Conservation (phyloP, 2,888 invertebrate genomes). For the Acleris emargana region DNA sequence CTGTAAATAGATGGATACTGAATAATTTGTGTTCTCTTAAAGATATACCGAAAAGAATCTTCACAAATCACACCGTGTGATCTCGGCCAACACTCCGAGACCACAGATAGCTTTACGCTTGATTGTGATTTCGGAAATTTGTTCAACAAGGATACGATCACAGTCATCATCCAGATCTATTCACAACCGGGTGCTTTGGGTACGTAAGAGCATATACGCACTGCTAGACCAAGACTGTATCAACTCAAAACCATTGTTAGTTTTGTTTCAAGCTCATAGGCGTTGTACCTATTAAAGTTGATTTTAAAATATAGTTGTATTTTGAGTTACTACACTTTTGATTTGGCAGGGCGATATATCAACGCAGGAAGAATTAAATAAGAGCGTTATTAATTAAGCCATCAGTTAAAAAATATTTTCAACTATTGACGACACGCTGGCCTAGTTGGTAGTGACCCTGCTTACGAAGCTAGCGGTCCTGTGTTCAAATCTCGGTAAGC, state of each 20-base stretch:
- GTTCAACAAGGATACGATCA: slow-evolving; percentile 26
- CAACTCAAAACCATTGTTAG: no score
- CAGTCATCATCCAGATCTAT: slow-evolving; percentile 36
- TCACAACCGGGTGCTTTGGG: slow-evolving; percentile 35
- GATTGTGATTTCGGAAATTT: slow-evolving; percentile 25
- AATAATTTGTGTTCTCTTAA: neutral
- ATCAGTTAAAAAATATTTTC: neutral
- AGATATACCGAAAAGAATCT: slow-evolving; percentile 11
- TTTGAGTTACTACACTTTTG: no score
- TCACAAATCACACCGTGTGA: neutral
- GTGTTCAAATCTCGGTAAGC: no score
- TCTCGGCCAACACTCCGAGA: neutral
- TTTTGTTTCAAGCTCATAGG: no score
- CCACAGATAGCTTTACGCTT: neutral
- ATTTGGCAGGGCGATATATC: no score
- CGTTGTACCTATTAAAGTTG: no score
- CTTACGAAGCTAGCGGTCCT: no score
- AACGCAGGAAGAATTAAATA: neutral
- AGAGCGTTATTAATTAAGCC: neutral
- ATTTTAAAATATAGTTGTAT: no score
- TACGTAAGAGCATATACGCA: slow-evolving; percentile 9
- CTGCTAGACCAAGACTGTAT: no score
- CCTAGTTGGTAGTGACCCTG: no score
- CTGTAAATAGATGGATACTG: neutral
- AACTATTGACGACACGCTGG: no score